A percentile compares a stretch with the other conserved stretches of the same genome.
Conservation (phyloP, 53 echinoderm and acorn worm genomes). For the Zoroaster sp. region DNA sequence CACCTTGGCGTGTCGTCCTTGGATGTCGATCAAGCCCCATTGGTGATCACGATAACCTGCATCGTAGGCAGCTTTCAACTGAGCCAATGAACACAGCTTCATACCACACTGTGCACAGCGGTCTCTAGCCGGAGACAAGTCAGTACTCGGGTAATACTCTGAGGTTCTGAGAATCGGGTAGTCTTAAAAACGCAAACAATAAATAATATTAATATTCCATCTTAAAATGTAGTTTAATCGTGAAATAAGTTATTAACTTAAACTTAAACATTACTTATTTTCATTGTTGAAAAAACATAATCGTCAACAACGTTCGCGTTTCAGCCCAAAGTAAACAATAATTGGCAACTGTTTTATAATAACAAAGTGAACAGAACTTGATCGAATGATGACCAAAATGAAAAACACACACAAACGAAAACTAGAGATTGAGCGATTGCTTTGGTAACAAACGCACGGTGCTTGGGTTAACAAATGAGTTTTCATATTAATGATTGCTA, state of each 20-base stretch:
- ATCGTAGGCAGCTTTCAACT: neutral
- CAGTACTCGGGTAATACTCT: neutral
- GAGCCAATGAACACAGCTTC: neutral
- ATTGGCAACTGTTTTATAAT: neutral
- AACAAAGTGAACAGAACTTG: neutral
- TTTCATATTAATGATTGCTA: no score
- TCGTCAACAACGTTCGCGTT: no score
- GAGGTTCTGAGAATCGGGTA: neutral
- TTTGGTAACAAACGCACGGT: no score
- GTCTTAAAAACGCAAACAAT: neutral
- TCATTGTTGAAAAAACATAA: no score
- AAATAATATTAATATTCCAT: neutral
- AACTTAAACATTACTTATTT: no score
- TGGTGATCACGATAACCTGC: neutral
- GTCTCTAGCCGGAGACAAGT: neutral
- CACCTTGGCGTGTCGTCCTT: neutral
- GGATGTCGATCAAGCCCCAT: neutral
- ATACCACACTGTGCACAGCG: neutral
- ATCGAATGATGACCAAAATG: neutral
- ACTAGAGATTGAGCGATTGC: neutral
- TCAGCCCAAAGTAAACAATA: no score
- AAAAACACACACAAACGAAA: no score
- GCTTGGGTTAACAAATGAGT: no score
- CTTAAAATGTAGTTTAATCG: no score
- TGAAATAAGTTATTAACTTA: no score